Evolutionary conservation across 2,113 vertebrate genomes (phyloP).

Genomic region (Rhinoderma darwinii): DNA sequence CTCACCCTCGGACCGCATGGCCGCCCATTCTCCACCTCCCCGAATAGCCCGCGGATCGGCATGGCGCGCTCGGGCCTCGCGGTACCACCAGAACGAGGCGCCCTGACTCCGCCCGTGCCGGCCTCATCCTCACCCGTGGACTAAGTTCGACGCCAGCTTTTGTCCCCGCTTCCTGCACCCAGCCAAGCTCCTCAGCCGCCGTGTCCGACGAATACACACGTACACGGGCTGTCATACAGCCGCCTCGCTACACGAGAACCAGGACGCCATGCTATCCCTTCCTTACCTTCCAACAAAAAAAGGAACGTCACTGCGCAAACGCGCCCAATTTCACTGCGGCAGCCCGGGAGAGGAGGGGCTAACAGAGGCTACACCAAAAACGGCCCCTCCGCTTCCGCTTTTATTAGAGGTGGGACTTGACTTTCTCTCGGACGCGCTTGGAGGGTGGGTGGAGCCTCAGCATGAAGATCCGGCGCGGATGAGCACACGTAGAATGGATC

Average conservation of each 20-base stretch:
- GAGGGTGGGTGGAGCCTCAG: not conserved
- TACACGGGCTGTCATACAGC: not conserved
- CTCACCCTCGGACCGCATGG: not conserved
- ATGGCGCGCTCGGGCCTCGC: slow-evolving; percentile 48
- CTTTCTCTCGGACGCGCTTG: not conserved
- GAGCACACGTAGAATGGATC: not conserved
- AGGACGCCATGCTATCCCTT: slow-evolving; percentile 74
- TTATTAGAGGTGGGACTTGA: not conserved
- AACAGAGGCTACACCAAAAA: slow-evolving; percentile 34
- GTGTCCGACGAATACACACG: fast-evolving
- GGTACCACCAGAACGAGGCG: not conserved
- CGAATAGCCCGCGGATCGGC: not conserved
- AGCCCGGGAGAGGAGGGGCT: slow-evolving; percentile 67
- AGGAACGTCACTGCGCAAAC: slow-evolving; percentile 75
- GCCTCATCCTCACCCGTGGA: slow-evolving; percentile 5
- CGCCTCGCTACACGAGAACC: slow-evolving; percentile 62
- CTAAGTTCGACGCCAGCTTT: not conserved
- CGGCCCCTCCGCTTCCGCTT: slow-evolving; percentile 49
- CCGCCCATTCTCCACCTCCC: not conserved
- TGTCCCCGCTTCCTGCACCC: not conserved
- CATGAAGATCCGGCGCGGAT: slow-evolving; percentile 13
- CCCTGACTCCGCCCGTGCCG: slow-evolving; percentile 3
- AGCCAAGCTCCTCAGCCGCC: not conserved
- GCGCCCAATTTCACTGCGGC: slow-evolving; percentile 81
- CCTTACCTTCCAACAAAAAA: slow-evolving; percentile 81